Conservation (phyloP, 1,140 invertebrate species). For the Melipona quadrifasciata region DNA sequence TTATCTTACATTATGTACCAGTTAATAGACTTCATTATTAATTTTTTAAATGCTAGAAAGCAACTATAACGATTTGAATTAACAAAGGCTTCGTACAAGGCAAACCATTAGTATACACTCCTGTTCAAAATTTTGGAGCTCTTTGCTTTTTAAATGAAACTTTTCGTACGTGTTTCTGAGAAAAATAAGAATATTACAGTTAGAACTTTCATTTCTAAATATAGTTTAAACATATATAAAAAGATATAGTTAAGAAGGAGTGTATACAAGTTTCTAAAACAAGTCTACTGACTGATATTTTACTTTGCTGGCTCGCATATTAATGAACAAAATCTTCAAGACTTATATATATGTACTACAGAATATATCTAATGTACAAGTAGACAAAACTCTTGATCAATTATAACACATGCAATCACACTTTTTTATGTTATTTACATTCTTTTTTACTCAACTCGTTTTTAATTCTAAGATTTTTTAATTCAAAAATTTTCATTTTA, state of each 20-base stretch:
- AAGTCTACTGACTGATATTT: neutral
- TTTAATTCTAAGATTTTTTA: neutral
- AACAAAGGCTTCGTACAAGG: neutral
- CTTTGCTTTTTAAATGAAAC: too few species aligned
- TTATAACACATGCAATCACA: conserved; percentile 10
- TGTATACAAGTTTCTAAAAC: neutral
- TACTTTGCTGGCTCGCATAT: neutral
- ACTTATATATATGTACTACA: neutral
- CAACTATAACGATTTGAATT: neutral
- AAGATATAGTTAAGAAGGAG: too few species aligned
- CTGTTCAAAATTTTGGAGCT: too few species aligned
- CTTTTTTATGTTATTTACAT: neutral
- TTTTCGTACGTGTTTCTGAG: too few species aligned
- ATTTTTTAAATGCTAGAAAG: conserved; percentile 1
- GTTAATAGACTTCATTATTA: neutral
- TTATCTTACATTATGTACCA: neutral
- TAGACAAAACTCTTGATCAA: conserved; percentile 3
- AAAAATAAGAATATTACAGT: too few species aligned
- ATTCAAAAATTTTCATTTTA: neutral
- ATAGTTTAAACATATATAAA: too few species aligned
- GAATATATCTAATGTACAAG: neutral
- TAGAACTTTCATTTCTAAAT: too few species aligned
- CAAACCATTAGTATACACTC: neutral
- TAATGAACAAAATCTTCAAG: neutral
- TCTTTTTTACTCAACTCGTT: neutral